Base-by-base conservation (phyloP, 1,140 invertebrate genomes). In the Drosophila grimshawi region DNA sequence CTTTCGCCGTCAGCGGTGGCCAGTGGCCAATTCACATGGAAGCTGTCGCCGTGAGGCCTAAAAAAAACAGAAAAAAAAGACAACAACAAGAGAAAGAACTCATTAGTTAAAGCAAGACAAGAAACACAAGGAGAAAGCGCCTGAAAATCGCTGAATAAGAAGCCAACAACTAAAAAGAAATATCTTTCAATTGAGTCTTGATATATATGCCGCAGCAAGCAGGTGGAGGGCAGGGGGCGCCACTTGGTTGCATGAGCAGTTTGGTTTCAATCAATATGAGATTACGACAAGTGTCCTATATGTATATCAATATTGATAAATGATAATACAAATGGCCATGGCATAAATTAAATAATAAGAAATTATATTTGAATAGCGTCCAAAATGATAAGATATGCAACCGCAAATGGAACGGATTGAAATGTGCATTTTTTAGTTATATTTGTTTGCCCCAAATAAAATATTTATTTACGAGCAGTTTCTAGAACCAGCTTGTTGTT, bases 91-190 rank as follows among this genome's bases (percentile, higher is more conserved):
- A 56, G 45, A 71, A 68, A 56, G 37, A 46, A 4, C 52, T 43
- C 27, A 53, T 39, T 10, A 52, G 60, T 27, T 3, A 39, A 19
- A 33, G 7, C 11, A 7, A 56, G 35, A 64, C 33, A 49, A 10
- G 32, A 56, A 49, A 29, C 45, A 6, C 11, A 32, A 57, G 68
- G 80, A 89, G 83, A 88, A 88, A 86, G 83, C 83, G 78, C 64
- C 63, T 76, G 51, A 67, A 86, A 81, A 81, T 73, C 51, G 49
- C 67, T 61, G 67, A 55, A 48, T 19, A 1, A 19, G 19, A n/a
- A 57, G 48, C 41, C 46, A 49, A 51, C 73, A 39, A 51, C 19
- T 19, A 32, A 52, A 61, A 8, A 39, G 45, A 56, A 49, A 57
- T 39, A 19, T 30, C 45, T 19, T 10, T 5, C 52, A 71, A 63